Conservation (phyloP, 2,888 invertebrate species). For the Drosophila stalkeri region DNA sequence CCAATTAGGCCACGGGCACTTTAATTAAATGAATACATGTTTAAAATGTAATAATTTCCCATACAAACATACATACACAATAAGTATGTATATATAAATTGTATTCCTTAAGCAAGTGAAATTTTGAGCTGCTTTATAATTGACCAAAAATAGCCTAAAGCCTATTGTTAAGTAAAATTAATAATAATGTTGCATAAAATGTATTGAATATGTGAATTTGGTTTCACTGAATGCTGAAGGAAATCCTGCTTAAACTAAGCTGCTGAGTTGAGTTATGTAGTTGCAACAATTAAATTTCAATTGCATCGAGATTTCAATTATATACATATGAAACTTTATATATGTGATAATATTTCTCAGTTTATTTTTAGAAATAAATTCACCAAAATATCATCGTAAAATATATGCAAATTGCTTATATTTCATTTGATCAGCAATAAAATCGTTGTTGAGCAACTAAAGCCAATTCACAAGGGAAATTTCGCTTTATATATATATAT, state of each 20-base stretch:
- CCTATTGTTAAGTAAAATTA: not conserved
- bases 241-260: too few species aligned
- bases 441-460: not conserved
- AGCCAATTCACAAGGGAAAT: not conserved
- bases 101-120: not conserved
- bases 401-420: not conserved
- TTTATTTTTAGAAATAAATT: too few species aligned
- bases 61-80: not conserved
- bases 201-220: not conserved
- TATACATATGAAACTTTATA: too few species aligned
- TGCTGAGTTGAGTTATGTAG: not conserved
- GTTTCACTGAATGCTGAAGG: not conserved
- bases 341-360: too few species aligned
- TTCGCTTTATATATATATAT: not conserved
- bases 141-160: not conserved
- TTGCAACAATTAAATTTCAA: not conserved
- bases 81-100: not conserved
- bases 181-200: not conserved
- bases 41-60: slow-evolving; percentile 6
- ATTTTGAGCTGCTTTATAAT: not conserved
- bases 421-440: not conserved
- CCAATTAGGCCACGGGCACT: slow-evolving; percentile 15
- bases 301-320: not conserved
- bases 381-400: too few species aligned
- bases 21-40: slow-evolving; percentile 47